These are phyloP conservation scores for Hesperia comma DNA, from an alignment of 2,888 invertebrate species.

Conservation along the genomic window DNA sequence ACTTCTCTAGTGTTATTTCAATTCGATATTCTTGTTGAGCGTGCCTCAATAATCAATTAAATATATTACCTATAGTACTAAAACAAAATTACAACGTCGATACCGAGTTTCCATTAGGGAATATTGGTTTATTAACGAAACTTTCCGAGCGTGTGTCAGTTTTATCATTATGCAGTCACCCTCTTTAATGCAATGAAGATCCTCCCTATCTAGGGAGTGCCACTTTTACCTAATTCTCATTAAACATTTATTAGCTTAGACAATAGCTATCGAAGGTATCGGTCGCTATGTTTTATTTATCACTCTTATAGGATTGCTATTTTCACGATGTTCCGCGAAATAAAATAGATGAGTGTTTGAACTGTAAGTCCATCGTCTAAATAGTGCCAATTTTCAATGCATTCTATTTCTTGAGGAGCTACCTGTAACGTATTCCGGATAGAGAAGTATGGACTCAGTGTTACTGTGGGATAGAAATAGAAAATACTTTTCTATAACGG, in stretches of 20 bases:
- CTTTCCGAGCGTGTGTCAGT: slow-evolving; percentile 59
- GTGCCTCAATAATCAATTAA: slow-evolving; percentile 29
- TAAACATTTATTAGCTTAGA: slow-evolving; percentile 83
- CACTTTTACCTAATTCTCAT: slow-evolving; percentile 80
- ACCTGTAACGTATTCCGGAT: slow-evolving; percentile 1
- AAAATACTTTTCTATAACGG: slow-evolving; percentile 44
- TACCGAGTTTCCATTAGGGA: slow-evolving; percentile 48
- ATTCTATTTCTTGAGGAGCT: not conserved
- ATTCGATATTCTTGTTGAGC: slow-evolving; percentile 26
- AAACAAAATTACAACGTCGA: slow-evolving; percentile 25
- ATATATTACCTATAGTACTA: slow-evolving; percentile 29
- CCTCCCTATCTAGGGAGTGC: slow-evolving; percentile 59
- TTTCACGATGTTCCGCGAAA: slow-evolving; percentile 49
- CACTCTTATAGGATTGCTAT: slow-evolving; percentile 75
- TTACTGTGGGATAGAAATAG: slow-evolving; percentile 42
- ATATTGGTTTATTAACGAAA: slow-evolving; percentile 47
- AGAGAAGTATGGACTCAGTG: not conserved
- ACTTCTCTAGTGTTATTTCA: slow-evolving; percentile 32
- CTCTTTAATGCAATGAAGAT: slow-evolving; percentile 69
- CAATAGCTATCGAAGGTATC: slow-evolving; percentile 75
- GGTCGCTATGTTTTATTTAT: slow-evolving; percentile 78
- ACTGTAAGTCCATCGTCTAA: not conserved
- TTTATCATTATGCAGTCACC: slow-evolving; percentile 72
- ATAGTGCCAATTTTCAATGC: slow-evolving; percentile 1
- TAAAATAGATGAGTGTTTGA: slow-evolving; percentile 29